Percentiles rank a stretch among this genome's conserved stretches.
Evolutionary conservation across 2,113 vertebrate genomes (phyloP).

Genomic region (Leptocoma aspasia): DNA sequence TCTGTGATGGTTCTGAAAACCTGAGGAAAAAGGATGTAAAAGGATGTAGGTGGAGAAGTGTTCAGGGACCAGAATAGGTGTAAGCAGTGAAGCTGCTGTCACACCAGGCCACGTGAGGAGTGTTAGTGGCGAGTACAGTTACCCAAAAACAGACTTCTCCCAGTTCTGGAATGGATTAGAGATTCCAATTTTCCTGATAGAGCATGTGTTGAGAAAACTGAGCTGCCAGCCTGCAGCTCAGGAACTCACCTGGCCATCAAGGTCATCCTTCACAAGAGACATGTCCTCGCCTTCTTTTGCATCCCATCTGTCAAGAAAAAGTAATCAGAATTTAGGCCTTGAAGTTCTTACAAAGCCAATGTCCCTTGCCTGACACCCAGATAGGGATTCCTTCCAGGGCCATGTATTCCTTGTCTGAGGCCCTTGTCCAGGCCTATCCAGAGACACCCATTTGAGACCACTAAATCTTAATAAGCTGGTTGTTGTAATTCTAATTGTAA

Average conservation of each 20-base stretch:
- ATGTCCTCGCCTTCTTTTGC: slow-evolving; percentile 66
- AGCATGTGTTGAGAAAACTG: neutral
- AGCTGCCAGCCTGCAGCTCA: neutral
- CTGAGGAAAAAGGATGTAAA: neutral
- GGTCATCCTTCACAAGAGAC: slow-evolving; percentile 52
- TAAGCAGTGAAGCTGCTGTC: neutral
- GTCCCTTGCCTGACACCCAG: neutral
- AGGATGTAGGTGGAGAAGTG: neutral
- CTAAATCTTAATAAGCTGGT: neutral
- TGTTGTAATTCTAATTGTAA: neutral
- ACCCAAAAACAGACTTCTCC: neutral
- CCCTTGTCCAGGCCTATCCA: neutral
- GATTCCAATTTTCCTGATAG: neutral
- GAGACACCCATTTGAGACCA: neutral
- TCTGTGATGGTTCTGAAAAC: neutral
- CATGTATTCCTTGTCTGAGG: neutral
- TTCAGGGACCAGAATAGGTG: neutral
- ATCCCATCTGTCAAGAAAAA: slow-evolving; percentile 69
- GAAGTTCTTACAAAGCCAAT: neutral
- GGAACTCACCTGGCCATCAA: slow-evolving; percentile 59
- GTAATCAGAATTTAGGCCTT: neutral
- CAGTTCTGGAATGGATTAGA: neutral
- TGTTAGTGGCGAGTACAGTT: neutral
- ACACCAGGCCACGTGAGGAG: neutral
- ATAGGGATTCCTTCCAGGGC: neutral